phyloP scores from a whole-genome alignment of 2,797 vertebrate genomes.

The Artibeus lituratus region DNA sequence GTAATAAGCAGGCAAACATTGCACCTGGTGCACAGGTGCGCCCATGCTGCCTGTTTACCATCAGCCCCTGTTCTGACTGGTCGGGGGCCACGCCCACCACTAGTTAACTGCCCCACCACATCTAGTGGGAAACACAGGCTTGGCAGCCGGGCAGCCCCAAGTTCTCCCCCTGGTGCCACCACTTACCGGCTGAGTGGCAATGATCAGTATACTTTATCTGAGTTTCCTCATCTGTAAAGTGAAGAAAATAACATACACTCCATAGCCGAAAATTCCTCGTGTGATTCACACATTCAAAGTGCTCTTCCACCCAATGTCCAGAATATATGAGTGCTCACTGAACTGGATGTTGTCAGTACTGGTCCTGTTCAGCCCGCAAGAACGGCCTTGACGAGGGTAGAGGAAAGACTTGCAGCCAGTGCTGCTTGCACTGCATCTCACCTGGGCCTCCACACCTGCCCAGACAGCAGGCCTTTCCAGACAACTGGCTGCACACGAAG shows the following conservation, averaged over 20 bases:
- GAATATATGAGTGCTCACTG: fast-evolving
- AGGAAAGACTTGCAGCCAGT: background rate
- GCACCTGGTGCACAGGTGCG: background rate
- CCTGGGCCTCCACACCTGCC: background rate
- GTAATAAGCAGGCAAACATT: background rate
- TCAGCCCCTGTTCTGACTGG: background rate
- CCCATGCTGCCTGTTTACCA: background rate
- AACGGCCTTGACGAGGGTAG: background rate
- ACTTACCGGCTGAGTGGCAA: background rate
- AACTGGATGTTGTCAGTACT: too few relatives aligned
- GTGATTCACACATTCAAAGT: background rate
- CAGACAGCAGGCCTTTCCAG: background rate
- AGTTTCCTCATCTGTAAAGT: background rate
- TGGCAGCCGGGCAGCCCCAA: background rate
- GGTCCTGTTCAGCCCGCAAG: background rate
- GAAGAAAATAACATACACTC: background rate
- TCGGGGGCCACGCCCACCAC: background rate
- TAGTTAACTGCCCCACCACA: background rate
- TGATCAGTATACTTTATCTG: background rate
- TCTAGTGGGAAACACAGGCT: background rate
- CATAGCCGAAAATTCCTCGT: background rate
- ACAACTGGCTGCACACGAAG: background rate
- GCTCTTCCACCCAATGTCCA: background rate
- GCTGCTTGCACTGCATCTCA: too few relatives aligned
- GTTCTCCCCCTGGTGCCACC: background rate